Percentiles rank a stretch among this genome's conserved stretches.
Conservation (phyloP, 1,140 invertebrate species). For the Ladona fulva region DNA sequence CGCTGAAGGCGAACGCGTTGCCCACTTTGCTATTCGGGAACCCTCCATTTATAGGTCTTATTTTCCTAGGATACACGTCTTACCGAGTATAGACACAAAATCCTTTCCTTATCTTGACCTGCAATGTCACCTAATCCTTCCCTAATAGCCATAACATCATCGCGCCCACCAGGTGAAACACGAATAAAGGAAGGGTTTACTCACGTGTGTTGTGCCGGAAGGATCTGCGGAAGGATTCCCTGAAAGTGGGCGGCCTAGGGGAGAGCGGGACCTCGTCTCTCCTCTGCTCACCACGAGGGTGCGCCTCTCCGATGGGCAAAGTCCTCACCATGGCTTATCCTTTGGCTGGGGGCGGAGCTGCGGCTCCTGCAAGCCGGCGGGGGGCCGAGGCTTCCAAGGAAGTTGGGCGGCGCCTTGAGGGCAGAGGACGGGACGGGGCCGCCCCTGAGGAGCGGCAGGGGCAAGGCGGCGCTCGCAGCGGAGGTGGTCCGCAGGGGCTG, state of each 20-base stretch:
- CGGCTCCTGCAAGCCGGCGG: too few relatives aligned
- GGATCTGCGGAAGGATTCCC: background rate
- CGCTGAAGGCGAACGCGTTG: too few relatives aligned
- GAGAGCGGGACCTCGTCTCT: background rate
- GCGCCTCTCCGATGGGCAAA: background rate
- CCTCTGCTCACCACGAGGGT: background rate
- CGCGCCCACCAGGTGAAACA: too few relatives aligned
- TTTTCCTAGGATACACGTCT: too few relatives aligned
- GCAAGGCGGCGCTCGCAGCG: background rate
- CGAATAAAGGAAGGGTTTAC: background rate
- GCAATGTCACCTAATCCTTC: too few relatives aligned
- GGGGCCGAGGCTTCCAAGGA: background rate
- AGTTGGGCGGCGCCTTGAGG: background rate
- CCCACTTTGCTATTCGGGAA: too few relatives aligned
- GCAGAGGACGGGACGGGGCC: background rate
- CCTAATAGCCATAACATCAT: too few relatives aligned
- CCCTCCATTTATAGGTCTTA: too few relatives aligned
- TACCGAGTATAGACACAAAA: too few relatives aligned
- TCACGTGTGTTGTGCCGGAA: slow-evolving; percentile 2
- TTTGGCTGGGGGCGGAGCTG: background rate
- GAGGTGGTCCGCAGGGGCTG: background rate
- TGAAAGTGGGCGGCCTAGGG: background rate
- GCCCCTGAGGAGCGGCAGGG: background rate
- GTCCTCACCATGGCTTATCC: background rate
- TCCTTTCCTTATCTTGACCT: too few relatives aligned